Conservation (phyloP, 2,797 vertebrate species). For the Pangasius macronema region DNA sequence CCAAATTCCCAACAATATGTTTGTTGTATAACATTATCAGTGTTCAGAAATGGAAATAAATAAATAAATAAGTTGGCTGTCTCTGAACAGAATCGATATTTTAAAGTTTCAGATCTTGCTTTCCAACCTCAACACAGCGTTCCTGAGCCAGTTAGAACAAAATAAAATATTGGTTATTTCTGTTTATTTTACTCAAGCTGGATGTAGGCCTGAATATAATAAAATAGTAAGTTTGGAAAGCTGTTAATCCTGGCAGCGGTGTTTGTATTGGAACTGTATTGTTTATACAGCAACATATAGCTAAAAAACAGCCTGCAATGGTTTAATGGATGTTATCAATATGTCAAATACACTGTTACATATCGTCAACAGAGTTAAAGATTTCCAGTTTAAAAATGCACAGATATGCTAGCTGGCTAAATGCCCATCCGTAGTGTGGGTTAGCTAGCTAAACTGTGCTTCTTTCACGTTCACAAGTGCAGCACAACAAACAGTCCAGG, state of each 20-base stretch:
- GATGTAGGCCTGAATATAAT: neutral
- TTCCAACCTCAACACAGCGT: neutral
- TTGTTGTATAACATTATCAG: neutral
- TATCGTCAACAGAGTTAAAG: neutral
- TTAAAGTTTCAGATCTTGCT: neutral
- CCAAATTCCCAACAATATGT: conserved; percentile 55
- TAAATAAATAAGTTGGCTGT: too few species aligned
- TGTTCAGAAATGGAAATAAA: neutral
- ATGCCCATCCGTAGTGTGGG: neutral
- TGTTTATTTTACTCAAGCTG: neutral
- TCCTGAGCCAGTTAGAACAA: neutral
- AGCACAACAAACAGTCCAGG: neutral
- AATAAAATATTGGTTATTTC: conserved; percentile 11
- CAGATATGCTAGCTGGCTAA: neutral
- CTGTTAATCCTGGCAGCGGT: neutral
- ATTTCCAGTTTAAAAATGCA: neutral
- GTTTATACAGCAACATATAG: neutral
- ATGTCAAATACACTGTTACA: neutral
- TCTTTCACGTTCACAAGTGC: neutral
- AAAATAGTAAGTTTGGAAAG: neutral
- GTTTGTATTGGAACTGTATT: neutral
- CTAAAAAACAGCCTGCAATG: neutral
- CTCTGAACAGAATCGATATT: neutral
- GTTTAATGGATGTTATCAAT: neutral
- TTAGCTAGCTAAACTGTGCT: neutral